Conservation (phyloP, 2,113 vertebrate species). For the Gallinago undulata region DNA sequence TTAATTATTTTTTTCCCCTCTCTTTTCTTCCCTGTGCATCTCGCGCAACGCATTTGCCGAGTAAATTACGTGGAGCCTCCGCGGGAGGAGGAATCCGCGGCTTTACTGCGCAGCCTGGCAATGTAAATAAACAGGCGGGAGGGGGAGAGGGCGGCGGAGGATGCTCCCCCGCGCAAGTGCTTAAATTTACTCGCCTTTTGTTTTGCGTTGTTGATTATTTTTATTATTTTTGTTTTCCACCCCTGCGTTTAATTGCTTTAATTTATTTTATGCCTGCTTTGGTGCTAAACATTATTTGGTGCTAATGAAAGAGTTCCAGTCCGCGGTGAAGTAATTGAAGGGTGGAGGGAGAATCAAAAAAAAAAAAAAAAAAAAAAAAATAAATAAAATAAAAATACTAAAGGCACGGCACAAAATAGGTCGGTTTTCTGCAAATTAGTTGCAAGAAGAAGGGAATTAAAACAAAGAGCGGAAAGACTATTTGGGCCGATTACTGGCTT, state of each 20-base stretch:
- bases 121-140: background rate
- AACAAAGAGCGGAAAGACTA: background rate
- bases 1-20: too few species aligned
- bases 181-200: background rate
- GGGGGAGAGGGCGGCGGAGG: background rate
- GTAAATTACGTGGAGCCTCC: background rate
- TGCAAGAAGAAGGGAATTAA: background rate
- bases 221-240: background rate
- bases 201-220: background rate
- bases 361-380: background rate
- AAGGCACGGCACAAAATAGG: background rate
- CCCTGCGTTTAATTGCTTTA: constrained; percentile 32
- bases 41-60: background rate
- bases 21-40: background rate
- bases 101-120: background rate
- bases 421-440: background rate
- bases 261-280: constrained; percentile 49
- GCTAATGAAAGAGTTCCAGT: constrained; percentile 42
- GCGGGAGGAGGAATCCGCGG: background rate
- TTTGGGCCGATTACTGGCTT: background rate
- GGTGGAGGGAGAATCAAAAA: background rate
- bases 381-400: background rate
- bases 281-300: background rate
- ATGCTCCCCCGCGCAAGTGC: background rate
- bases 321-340: background rate